These are phyloP conservation scores for Chymomyza procnemis DNA, from an alignment of 2,888 invertebrate species.

Conservation along the genomic window DNA sequence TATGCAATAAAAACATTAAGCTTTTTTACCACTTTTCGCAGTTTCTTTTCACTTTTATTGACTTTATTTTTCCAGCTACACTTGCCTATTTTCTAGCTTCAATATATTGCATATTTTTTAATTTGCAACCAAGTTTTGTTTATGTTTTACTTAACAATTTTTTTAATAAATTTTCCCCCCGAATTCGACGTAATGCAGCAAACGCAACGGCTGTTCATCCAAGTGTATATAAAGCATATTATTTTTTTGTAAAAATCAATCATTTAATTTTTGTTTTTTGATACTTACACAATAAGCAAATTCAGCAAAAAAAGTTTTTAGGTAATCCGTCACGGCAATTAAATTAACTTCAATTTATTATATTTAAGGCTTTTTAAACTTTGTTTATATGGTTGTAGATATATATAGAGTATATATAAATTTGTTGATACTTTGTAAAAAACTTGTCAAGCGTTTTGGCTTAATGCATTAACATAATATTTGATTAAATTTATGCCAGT, in stretches of 20 bases:
- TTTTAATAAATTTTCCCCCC: not conserved
- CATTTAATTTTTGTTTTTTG: not conserved
- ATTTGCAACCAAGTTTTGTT: not conserved
- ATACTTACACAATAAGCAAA: conserved; percentile 51
- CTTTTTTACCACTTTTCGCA: too few relatives aligned
- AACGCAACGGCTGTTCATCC: not conserved
- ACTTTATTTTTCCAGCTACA: too few relatives aligned
- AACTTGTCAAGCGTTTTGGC: conserved; percentile 5
- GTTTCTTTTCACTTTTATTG: too few relatives aligned
- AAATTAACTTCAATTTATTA: conserved; percentile 7
- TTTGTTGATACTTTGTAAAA: conserved; percentile 16
- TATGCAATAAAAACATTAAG: too few relatives aligned
- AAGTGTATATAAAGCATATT: not conserved
- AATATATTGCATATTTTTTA: not conserved
- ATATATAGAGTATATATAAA: conserved; percentile 22
- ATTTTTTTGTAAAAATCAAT: not conserved
- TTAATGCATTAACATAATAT: not conserved
- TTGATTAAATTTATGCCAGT: not conserved
- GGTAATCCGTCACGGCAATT: conserved; percentile 35
- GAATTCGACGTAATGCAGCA: not conserved
- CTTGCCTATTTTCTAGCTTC: too few relatives aligned
- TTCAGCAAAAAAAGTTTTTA: conserved; percentile 7
- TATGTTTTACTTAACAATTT: too few relatives aligned
- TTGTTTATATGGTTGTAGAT: conserved; percentile 10
- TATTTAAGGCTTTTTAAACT: conserved; percentile 13